These are phyloP conservation scores for Cottoperca gobio DNA, from an alignment of 2,797 vertebrate species.

Conservation along the genomic window DNA sequence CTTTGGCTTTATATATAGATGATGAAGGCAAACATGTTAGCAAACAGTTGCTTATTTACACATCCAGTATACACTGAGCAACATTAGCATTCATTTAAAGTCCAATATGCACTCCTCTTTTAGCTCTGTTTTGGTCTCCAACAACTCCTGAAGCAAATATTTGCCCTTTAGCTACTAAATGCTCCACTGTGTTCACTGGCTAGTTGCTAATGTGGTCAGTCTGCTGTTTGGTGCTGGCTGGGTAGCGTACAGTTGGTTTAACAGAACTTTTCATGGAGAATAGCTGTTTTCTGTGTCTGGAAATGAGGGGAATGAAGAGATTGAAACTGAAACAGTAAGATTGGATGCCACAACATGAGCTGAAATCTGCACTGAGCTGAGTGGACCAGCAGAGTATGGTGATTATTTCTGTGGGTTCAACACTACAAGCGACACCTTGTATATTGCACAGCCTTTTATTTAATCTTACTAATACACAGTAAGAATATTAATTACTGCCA, in stretches of 20 bases:
- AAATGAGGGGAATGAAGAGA: too few relatives aligned
- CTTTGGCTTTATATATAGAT: too few relatives aligned
- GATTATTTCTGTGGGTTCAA: not conserved
- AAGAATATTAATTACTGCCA: not conserved
- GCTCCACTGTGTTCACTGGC: not conserved
- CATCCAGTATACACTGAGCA: not conserved
- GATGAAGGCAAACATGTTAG: too few relatives aligned
- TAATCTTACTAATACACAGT: not conserved
- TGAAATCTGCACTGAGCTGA: not conserved
- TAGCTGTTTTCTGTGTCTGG: too few relatives aligned
- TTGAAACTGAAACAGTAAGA: too few relatives aligned
- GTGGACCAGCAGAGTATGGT: not conserved
- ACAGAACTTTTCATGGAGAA: too few relatives aligned
- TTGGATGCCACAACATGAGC: not conserved
- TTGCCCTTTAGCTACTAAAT: not conserved
- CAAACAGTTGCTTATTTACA: too few relatives aligned
- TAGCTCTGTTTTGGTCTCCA: not conserved
- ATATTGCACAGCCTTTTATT: not conserved
- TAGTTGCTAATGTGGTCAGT: not conserved
- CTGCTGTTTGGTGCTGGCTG: not conserved
- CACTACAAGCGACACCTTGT: too few relatives aligned
- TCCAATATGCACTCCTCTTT: not conserved
- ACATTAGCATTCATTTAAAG: too few relatives aligned
- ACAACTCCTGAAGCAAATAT: not conserved
- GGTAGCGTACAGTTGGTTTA: too few relatives aligned